Conservation (phyloP, 2,113 vertebrate species). For the Hippocampus guttulatus region DNA sequence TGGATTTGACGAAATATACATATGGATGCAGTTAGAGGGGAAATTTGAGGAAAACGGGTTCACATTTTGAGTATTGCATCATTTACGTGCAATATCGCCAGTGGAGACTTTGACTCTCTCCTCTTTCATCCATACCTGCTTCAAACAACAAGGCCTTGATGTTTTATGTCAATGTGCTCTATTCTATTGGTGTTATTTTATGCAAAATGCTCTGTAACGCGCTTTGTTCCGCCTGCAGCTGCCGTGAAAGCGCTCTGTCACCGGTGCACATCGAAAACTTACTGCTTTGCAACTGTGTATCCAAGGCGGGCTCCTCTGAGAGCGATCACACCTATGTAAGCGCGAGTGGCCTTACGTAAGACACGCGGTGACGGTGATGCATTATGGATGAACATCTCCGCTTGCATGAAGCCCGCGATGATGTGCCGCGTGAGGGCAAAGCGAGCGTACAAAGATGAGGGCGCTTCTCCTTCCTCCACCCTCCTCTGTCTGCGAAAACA, state of each 20-base stretch:
- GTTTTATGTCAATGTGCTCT: too few species aligned
- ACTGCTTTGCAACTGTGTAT: neutral
- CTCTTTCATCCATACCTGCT: too few species aligned
- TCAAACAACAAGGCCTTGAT: too few species aligned
- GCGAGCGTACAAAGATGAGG: neutral
- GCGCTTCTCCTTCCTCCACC: neutral
- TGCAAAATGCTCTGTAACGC: too few species aligned
- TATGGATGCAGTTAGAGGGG: neutral
- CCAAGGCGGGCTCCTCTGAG: slow-evolving; percentile 11
- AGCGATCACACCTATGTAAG: neutral
- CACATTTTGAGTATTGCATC: neutral
- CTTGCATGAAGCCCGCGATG: slow-evolving; percentile 20
- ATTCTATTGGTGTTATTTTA: too few species aligned
- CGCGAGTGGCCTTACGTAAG: slow-evolving; percentile 47
- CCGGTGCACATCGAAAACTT: slow-evolving; percentile 6
- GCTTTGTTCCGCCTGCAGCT: too few species aligned
- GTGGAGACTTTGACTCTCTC: too few species aligned
- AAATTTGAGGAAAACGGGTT: neutral
- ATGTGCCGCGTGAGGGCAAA: slow-evolving; percentile 13
- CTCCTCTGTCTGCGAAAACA: slow-evolving; percentile 30
- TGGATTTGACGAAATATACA: neutral
- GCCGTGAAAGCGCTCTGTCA: too few species aligned
- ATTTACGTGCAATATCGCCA: slow-evolving; percentile 15
- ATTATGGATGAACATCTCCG: slow-evolving; percentile 40
- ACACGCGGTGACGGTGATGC: slow-evolving; percentile 26